Evolutionary conservation across 1,140 invertebrate species (phyloP).

Genomic region (Brachionus asplanchnoidis): DNA sequence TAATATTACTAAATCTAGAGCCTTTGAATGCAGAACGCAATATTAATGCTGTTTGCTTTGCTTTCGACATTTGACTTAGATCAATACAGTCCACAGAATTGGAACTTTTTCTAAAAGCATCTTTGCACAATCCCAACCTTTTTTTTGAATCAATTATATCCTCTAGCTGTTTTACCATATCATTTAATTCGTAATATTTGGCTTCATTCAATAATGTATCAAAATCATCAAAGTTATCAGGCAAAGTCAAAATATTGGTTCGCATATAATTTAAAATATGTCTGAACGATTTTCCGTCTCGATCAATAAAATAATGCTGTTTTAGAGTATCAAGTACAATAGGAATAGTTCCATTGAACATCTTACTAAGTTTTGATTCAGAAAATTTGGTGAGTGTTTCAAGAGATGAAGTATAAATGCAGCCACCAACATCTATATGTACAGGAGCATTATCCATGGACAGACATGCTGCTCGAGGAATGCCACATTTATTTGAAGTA

Average conservation of each 20-base stretch:
- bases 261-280: conserved; percentile 41
- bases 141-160: conserved; percentile 34
- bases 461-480: conserved; percentile 18
- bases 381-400: conserved; percentile 49
- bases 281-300: conserved; percentile 38
- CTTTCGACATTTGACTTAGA: conserved; percentile 33
- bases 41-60: conserved; percentile 23
- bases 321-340: conserved; percentile 52
- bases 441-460: conserved; percentile 35
- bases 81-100: neutral
- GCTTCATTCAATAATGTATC: conserved; percentile 12
- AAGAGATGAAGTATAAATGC: conserved; percentile 51
- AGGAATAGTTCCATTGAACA: conserved; percentile 53
- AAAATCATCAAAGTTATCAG: conserved; percentile 34
- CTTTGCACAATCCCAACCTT: neutral
- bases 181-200: conserved; percentile 25
- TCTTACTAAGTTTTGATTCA: conserved; percentile 50
- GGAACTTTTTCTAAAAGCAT: neutral
- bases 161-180: conserved; percentile 37
- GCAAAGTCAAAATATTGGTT: neutral
- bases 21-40: neutral
- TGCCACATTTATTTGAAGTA: neutral
- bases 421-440: conserved; percentile 52
- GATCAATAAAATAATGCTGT: conserved; percentile 47
- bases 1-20: neutral